phyloP scores from a whole-genome alignment of 2,113 vertebrate genomes.

The Mirounga angustirostris region DNA sequence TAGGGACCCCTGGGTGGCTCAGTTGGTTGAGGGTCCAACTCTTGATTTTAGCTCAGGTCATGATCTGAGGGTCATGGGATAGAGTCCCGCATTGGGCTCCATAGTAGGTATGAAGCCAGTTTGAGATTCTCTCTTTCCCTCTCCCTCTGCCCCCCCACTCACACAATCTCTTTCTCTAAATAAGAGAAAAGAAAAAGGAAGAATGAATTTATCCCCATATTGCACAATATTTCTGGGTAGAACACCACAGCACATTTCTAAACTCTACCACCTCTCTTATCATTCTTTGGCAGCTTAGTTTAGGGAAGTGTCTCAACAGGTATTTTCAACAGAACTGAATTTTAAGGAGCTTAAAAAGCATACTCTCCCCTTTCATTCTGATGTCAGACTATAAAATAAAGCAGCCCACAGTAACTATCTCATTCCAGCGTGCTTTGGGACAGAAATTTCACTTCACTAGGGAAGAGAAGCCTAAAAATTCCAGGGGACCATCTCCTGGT shows the following conservation, averaged over 20 bases:
- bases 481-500: not conserved
- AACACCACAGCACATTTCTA: not conserved
- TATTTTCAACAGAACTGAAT: slow-evolving; percentile 51
- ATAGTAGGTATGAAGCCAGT: too few relatives aligned
- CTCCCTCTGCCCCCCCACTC: too few relatives aligned
- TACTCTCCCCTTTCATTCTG: not conserved
- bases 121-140: too few relatives aligned
- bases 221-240: slow-evolving; percentile 35
- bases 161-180: too few relatives aligned
- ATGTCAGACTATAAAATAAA: slow-evolving; percentile 41
- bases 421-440: not conserved
- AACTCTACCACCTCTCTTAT: not conserved
- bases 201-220: not conserved
- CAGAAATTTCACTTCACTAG: not conserved
- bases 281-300: not conserved
- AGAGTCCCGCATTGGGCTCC: not conserved
- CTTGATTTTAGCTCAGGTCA: not conserved
- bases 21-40: not conserved
- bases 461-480: not conserved
- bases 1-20: not conserved
- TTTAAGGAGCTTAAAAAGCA: slow-evolving; percentile 42
- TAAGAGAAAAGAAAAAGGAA: too few relatives aligned
- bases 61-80: not conserved
- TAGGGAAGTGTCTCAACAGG: not conserved
- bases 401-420: not conserved